Conservation (phyloP, 2,888 invertebrate genomes). For the Theretra japonica region DNA sequence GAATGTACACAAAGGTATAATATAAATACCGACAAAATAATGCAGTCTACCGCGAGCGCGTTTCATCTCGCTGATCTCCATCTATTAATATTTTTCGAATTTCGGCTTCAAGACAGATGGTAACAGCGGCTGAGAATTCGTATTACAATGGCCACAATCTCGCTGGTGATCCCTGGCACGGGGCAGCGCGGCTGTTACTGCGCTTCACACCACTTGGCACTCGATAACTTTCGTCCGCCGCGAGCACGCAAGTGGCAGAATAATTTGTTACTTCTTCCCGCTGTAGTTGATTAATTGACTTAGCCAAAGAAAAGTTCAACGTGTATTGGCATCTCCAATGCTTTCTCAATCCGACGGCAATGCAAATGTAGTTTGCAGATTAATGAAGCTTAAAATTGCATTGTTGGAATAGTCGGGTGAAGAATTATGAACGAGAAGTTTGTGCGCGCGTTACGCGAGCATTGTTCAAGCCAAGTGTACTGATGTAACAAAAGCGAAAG, state of each 20-base stretch:
- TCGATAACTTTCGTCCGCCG: conserved; percentile 68
- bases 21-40: conserved; percentile 23
- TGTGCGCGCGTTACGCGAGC: conserved; percentile 7
- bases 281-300: conserved; percentile 48
- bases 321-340: conserved; percentile 12
- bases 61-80: conserved; percentile 49
- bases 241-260: conserved; percentile 62
- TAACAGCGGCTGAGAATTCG: conserved; percentile 74
- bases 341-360: conserved; percentile 12
- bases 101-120: conserved; percentile 71
- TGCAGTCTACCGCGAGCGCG: conserved; percentile 43
- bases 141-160: conserved; percentile 72
- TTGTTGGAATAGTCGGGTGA: conserved; percentile 5
- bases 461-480: conserved; percentile 25
- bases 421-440: conserved; percentile 8
- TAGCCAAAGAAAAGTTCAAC: conserved; percentile 28
- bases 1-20: background rate
- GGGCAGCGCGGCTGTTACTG: conserved; percentile 70
- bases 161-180: conserved; percentile 74
- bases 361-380: conserved; percentile 14
- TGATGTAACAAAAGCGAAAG: conserved; percentile 32
- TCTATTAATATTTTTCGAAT: conserved; percentile 67
- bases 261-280: conserved; percentile 62
- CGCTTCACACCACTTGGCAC: conserved; percentile 79
- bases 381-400: conserved; percentile 17